Base-by-base conservation (phyloP, 2,888 invertebrate genomes). In the Hololepta plana region DNA sequence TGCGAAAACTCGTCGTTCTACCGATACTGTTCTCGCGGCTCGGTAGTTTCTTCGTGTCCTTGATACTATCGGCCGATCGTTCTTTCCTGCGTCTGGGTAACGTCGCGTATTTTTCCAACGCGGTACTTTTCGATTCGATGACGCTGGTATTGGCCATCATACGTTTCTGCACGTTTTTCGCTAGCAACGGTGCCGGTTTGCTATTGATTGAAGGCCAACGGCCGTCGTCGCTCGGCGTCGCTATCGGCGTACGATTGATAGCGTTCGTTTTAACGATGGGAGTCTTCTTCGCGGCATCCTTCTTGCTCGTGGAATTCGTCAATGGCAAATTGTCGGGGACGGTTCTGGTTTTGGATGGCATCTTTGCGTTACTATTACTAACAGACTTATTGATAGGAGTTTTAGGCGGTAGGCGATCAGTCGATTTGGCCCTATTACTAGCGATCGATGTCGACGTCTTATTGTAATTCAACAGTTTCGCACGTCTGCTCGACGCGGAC, bases 31-130 rank as follows among this genome's bases (percentile, higher is more conserved):
- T 38, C 24, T 45, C 45, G 15, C 41, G 33, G 24, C 38, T 41
- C 12, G 31, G 26, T 2, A 31, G 15, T 15, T 23, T 24, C 25
- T 38, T 42, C 14, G 34, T n/a, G 53, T 60, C 6, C 55, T 64
- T 23, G 60, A 60, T 34, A 15, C 38, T 45, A 31, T 48, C 50
- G 1, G 64, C 59, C 2, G 68, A 68, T 35, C 64, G 67, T 27
- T 73, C 74, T 37, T 72, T 69, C 33, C 71, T 60, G 28, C 79
- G 61, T 19, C 84, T 63, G 0, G 84, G 82, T 20, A 84, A 48
- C 0, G 84, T 84, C 5, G 74, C 81, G 40, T 75, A 81, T 38
- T 75, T 72, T 42, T 79, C 80, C 7, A 72, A 59, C 4, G 35
- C n/a, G 0, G 71, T 52, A 10, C 62, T 50, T 28, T 60, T 53